phyloP scores from a whole-genome alignment of 2,113 vertebrate genomes.

The Tragelaphus scriptus region DNA sequence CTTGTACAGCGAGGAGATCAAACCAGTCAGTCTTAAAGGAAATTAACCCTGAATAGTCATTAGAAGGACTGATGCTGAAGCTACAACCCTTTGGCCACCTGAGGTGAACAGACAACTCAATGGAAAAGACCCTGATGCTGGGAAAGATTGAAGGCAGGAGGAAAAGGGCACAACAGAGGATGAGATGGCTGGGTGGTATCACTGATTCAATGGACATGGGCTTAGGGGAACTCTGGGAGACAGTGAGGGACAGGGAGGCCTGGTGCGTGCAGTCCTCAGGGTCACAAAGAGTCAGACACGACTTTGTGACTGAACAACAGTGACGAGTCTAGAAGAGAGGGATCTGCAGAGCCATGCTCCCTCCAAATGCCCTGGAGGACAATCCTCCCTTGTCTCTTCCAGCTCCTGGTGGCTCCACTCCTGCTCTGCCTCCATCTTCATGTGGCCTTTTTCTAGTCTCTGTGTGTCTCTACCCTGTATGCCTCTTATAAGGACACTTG shows the following conservation, averaged over 20 bases:
- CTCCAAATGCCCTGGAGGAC: background rate
- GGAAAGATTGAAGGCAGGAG: background rate
- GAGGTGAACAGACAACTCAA: background rate
- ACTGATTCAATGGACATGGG: background rate
- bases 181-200: background rate
- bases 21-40: background rate
- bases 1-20: background rate
- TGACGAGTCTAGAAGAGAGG: background rate
- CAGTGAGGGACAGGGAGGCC: background rate
- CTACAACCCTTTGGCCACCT: background rate
- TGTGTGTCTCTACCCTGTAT: background rate
- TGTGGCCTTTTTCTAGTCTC: background rate
- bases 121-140: background rate
- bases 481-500: background rate
- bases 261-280: background rate
- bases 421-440: background rate
- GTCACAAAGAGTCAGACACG: background rate
- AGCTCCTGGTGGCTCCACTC: background rate
- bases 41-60: background rate
- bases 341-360: accelerated
- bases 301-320: background rate
- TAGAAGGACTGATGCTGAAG: background rate
- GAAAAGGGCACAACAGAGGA: background rate
- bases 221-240: background rate
- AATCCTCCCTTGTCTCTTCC: background rate